These are phyloP conservation scores for Rhodophaea formosa DNA, from an alignment of 2,888 invertebrate species.

Conservation along the genomic window DNA sequence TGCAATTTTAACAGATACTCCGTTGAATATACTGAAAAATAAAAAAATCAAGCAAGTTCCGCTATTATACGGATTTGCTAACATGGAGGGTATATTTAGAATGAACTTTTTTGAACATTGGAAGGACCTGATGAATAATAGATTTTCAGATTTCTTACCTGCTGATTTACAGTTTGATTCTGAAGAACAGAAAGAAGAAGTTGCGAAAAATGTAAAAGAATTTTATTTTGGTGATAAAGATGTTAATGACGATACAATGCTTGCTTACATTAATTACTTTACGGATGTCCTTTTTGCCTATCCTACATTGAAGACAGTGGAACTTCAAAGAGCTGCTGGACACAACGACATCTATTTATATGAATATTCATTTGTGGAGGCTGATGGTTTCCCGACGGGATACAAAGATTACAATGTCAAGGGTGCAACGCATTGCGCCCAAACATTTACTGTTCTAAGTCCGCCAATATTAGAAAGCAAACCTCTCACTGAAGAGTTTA, in stretches of 20 bases:
- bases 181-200: conserved; percentile 35
- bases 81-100: conserved; percentile 46
- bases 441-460: conserved; percentile 37
- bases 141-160: conserved; percentile 54
- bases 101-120: conserved; percentile 37
- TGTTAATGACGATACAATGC: conserved; percentile 32
- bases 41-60: conserved; percentile 46
- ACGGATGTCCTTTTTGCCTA: conserved; percentile 40
- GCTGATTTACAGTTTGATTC: conserved; percentile 43
- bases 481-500: conserved; percentile 24
- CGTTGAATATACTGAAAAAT: conserved; percentile 42
- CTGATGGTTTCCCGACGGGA: conserved; percentile 10
- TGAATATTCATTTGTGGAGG: conserved; percentile 41
- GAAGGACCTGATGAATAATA: conserved; percentile 48
- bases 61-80: conserved; percentile 45
- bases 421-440: conserved; percentile 44
- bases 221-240: conserved; percentile 42
- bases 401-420: conserved; percentile 21
- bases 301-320: conserved; percentile 33
- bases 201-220: conserved; percentile 39
- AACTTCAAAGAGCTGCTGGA: conserved; percentile 35
- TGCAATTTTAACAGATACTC: conserved; percentile 45
- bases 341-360: conserved; percentile 42
- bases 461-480: background rate
- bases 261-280: conserved; percentile 43